Conservation (phyloP, 2,797 vertebrate genomes). For the Lepidocolaptes lacrymiger region DNA sequence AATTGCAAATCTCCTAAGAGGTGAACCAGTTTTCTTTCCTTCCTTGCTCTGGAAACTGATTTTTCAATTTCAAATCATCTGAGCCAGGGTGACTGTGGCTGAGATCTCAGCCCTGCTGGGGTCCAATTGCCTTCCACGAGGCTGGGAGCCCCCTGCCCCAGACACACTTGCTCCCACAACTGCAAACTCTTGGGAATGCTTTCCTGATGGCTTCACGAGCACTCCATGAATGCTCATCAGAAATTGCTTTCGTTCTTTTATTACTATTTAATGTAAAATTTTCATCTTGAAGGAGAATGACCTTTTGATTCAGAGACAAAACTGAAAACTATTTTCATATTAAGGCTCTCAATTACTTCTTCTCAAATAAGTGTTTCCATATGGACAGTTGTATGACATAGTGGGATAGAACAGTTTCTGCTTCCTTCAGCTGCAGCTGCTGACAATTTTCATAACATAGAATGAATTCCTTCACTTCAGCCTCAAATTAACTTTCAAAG, state of each 20-base stretch:
- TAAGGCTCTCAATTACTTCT: constrained; percentile 52
- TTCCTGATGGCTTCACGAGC: neutral
- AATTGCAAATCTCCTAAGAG: neutral
- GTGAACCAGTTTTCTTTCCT: neutral
- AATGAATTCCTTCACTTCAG: constrained; percentile 31
- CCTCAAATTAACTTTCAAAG: neutral
- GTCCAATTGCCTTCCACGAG: rapidly evolving
- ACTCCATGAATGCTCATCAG: constrained; percentile 4
- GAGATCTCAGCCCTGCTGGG: neutral
- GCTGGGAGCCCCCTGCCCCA: neutral
- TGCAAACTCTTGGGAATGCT: neutral
- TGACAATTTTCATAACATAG: constrained; percentile 47
- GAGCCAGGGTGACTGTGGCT: neutral
- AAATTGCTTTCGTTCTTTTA: constrained; percentile 13
- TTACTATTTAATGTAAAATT: constrained; percentile 41
- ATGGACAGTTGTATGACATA: constrained; percentile 41
- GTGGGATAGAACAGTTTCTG: constrained; percentile 15
- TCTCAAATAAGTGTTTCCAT: constrained; percentile 28
- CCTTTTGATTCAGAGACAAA: constrained; percentile 38
- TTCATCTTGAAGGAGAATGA: constrained; percentile 31
- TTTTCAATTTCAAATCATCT: constrained; percentile 38
- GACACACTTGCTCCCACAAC: neutral
- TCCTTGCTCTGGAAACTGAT: neutral
- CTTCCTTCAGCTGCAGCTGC: constrained; percentile 25
- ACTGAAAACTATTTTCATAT: constrained; percentile 23